These are phyloP conservation scores for Stegostoma tigrinum DNA, from an alignment of 2,113 vertebrate species.

Conservation along the genomic window DNA sequence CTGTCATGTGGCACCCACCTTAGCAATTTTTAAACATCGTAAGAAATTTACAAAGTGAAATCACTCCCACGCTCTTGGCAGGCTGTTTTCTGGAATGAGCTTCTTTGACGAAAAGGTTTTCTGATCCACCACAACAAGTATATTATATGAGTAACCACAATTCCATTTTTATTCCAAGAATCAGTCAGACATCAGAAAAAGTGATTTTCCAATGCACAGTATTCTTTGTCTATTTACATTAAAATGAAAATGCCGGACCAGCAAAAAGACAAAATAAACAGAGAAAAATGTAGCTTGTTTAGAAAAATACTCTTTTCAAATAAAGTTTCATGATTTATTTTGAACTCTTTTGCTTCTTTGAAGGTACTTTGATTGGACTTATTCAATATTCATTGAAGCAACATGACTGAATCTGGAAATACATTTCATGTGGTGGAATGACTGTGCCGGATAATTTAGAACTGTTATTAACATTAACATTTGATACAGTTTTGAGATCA, in stretches of 20 bases:
- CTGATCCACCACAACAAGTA: background rate
- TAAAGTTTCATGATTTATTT: background rate
- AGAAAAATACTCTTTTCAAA: background rate
- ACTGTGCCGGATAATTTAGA: background rate
- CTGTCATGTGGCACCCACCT: background rate
- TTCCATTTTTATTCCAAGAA: background rate
- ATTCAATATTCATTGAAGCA: background rate
- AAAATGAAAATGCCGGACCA: background rate
- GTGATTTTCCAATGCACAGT: background rate
- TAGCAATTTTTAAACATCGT: background rate
- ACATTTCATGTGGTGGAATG: background rate
- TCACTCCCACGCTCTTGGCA: background rate
- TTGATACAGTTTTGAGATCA: background rate
- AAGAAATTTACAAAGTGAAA: background rate
- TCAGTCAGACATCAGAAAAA: background rate
- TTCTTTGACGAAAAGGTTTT: background rate
- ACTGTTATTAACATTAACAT: background rate
- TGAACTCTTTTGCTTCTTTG: no score
- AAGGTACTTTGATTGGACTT: background rate
- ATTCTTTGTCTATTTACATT: background rate
- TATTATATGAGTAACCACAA: background rate
- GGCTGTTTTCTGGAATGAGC: no score
- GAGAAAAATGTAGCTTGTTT: background rate
- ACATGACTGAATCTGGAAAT: background rate
- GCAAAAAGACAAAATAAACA: background rate